Conservation (phyloP, 2,888 invertebrate species). For the Chloroclystis v-ata region DNA sequence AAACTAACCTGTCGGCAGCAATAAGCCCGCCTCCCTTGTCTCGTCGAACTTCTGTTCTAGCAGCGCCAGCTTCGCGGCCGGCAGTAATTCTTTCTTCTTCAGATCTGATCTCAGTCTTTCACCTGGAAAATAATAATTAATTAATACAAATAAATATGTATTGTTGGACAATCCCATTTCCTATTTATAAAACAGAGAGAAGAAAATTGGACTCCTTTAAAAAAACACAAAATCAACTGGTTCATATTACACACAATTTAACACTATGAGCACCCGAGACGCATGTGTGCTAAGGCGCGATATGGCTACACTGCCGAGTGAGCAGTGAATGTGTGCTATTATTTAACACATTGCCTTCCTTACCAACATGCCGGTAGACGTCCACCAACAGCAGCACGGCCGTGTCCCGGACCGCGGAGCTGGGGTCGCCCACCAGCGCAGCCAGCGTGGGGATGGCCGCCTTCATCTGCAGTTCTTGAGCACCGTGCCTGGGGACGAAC, state of each 20-base stretch:
- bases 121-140: conserved; percentile 48
- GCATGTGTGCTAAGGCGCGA: no score
- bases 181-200: no score
- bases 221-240: no score
- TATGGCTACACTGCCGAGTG: no score
- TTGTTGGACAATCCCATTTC: no score
- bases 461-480: conserved; percentile 87
- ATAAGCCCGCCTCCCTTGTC: conserved; percentile 85
- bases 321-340: no score
- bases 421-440: conserved; percentile 91
- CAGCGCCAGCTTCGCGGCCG: conserved; percentile 82
- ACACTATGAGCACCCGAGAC: no score
- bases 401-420: conserved; percentile 90
- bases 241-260: no score
- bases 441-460: conserved; percentile 90
- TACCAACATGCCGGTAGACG: conserved; percentile 83
- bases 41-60: conserved; percentile 93
- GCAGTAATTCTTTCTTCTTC: conserved; percentile 87
- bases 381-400: conserved; percentile 88
- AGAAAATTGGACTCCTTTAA: no score
- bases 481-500: conserved; percentile 84
- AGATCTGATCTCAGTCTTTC: conserved; percentile 91
- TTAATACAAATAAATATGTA: no score
- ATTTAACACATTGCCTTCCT: no score
- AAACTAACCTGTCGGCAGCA: conserved; percentile 79